Evolutionary conservation across 92 coral and sea anemone genomes (phyloP).

Genomic region (Anthopleura xanthogrammica): DNA sequence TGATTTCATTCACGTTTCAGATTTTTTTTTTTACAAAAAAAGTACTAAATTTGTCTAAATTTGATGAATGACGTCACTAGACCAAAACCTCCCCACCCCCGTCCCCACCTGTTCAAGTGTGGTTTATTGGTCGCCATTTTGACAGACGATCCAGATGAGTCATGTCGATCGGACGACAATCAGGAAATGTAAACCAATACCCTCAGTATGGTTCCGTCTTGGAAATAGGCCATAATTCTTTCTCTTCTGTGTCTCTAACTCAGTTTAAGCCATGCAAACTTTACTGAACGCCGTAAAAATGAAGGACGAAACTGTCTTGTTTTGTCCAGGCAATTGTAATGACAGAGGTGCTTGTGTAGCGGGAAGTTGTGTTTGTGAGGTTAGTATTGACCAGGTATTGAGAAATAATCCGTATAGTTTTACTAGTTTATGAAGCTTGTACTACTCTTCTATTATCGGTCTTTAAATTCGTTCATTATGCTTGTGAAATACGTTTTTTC

Average conservation of each 20-base stretch:
- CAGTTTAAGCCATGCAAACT: constrained; percentile 49
- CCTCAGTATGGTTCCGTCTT: constrained; percentile 4
- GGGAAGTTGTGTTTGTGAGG: constrained; percentile 84
- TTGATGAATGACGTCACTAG: too few relatives aligned
- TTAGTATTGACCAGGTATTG: constrained; percentile 1
- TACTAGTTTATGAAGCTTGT: not conserved
- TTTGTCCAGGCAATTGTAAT: constrained; percentile 77
- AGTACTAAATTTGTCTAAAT: too few relatives aligned
- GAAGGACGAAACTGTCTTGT: constrained; percentile 42
- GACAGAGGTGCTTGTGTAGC: constrained; percentile 78
- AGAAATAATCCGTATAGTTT: not conserved
- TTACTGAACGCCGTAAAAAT: constrained; percentile 57
- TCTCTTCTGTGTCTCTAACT: not conserved
- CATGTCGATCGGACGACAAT: constrained; percentile 12
- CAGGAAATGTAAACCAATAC: constrained; percentile 27
- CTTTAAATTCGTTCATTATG: not conserved
- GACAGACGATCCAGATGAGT: constrained; percentile 13
- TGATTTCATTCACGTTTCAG: too few relatives aligned
- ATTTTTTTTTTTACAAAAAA: too few relatives aligned
- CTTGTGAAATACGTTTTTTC: not conserved
- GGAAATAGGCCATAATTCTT: constrained; percentile 21
- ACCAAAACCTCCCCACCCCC: not conserved
- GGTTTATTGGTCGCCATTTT: constrained; percentile 23
- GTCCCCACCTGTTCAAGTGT: not conserved
- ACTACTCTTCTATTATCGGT: not conserved